phyloP scores from a whole-genome alignment of 2,797 vertebrate genomes.

The Darevskia mixta region DNA sequence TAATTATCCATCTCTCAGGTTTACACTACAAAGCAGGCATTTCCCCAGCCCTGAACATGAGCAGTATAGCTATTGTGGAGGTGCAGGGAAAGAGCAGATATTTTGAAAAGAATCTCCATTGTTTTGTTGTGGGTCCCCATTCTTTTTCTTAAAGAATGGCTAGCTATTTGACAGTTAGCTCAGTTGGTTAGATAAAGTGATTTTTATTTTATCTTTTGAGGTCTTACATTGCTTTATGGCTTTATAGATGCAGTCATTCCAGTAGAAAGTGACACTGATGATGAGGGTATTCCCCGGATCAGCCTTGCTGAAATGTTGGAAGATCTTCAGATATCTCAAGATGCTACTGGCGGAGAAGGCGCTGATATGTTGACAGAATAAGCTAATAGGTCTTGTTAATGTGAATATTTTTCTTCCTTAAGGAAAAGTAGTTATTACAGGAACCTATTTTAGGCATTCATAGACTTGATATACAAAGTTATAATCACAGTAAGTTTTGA shows the following conservation, averaged over 20 bases:
- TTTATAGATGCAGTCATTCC: constrained; percentile 86
- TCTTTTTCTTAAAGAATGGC: too few species aligned
- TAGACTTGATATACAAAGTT: neutral
- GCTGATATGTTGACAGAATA: constrained; percentile 91
- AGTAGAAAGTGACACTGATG: constrained; percentile 95
- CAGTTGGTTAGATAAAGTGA: neutral
- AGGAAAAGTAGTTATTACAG: neutral
- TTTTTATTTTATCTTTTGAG: neutral
- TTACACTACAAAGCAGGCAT: neutral
- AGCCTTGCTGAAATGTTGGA: constrained; percentile 96
- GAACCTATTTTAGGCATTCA: neutral
- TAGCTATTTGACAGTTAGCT: neutral
- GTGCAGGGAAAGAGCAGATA: neutral
- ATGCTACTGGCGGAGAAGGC: constrained; percentile 93
- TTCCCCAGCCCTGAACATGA: neutral
- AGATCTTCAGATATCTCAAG: constrained; percentile 90
- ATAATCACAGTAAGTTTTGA: neutral
- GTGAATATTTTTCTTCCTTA: neutral
- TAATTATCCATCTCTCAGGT: neutral
- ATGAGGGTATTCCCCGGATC: constrained; percentile 91
- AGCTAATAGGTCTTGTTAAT: constrained; percentile 5
- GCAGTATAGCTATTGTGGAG: neutral
- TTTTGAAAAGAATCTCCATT: too few species aligned
- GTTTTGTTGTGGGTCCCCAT: neutral
- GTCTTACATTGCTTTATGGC: constrained; percentile 5